Evolutionary conservation across 2,888 invertebrate species (phyloP).

Genomic region (Campoletis raptor): DNA sequence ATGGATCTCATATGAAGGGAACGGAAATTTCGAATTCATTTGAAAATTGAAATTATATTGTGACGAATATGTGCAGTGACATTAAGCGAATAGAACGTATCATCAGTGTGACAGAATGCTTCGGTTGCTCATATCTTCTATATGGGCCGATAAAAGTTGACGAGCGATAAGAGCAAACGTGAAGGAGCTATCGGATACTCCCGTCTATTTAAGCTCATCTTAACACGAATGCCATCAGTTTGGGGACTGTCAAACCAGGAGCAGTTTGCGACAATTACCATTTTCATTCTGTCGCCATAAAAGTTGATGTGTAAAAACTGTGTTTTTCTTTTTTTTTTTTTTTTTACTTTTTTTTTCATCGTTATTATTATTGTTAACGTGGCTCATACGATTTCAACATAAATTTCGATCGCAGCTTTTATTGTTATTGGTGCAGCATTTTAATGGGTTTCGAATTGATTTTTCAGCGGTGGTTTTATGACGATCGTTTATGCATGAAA

Average conservation of each 20-base stretch:
- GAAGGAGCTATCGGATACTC: slow-evolving; percentile 46
- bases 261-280: background rate
- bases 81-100: slow-evolving; percentile 35
- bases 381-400: background rate
- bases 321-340: slow-evolving; percentile 12
- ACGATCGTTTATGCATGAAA: background rate
- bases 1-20: background rate
- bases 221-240: slow-evolving; percentile 13
- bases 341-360: background rate
- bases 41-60: background rate
- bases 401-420: background rate
- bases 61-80: slow-evolving; percentile 12
- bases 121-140: slow-evolving; percentile 39
- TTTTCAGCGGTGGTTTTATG: background rate
- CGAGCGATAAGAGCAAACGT: slow-evolving; percentile 49
- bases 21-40: background rate
- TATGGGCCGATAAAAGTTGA: slow-evolving; percentile 65
- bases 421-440: background rate
- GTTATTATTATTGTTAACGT: slow-evolving; percentile 5
- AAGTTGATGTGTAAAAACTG: background rate
- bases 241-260: background rate
- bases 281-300: slow-evolving; percentile 4
- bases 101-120: slow-evolving; percentile 21
- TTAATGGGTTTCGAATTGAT: background rate
- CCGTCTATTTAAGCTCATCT: slow-evolving; percentile 33